Percentiles rank a stretch among this genome's conserved stretches.
These are phyloP conservation scores for Drosophila equinoxialis DNA, from an alignment of 1,140 invertebrate species.

Conservation along the genomic window DNA sequence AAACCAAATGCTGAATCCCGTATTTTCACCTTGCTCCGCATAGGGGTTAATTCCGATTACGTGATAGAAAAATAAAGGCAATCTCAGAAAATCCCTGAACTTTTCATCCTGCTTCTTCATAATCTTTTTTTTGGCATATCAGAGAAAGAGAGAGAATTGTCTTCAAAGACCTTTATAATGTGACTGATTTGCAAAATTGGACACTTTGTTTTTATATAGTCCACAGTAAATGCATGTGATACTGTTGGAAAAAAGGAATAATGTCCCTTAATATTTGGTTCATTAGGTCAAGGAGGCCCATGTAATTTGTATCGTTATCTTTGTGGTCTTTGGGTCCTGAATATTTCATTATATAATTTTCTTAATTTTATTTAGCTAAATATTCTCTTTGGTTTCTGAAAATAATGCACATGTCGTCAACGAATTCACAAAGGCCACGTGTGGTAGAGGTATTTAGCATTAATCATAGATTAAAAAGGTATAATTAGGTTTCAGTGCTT, in stretches of 20 bases:
- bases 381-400: background rate
- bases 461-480: slow-evolving; percentile 1
- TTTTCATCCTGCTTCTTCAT: background rate
- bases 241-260: background rate
- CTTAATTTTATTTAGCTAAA: slow-evolving; percentile 4
- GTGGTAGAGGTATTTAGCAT: background rate
- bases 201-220: slow-evolving; percentile 23
- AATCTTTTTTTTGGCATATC: too few species aligned
- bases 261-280: too few species aligned
- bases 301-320: background rate
- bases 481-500: background rate
- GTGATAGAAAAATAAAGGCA: slow-evolving; percentile 44
- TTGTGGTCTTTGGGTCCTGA: background rate
- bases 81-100: slow-evolving; percentile 47
- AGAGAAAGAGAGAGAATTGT: background rate
- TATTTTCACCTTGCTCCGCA: background rate
- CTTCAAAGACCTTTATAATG: slow-evolving; percentile 2
- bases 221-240: background rate
- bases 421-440: background rate
- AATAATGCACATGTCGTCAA: slow-evolving; percentile 8
- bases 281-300: background rate
- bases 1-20: background rate
- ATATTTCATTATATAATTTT: slow-evolving; percentile 4
- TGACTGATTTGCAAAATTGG: background rate
- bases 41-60: slow-evolving; percentile 51